Percentiles rank a stretch among this genome's conserved stretches.
Evolutionary conservation across 1,140 invertebrate genomes (phyloP).

Genomic region (Cotesia typhae): DNA sequence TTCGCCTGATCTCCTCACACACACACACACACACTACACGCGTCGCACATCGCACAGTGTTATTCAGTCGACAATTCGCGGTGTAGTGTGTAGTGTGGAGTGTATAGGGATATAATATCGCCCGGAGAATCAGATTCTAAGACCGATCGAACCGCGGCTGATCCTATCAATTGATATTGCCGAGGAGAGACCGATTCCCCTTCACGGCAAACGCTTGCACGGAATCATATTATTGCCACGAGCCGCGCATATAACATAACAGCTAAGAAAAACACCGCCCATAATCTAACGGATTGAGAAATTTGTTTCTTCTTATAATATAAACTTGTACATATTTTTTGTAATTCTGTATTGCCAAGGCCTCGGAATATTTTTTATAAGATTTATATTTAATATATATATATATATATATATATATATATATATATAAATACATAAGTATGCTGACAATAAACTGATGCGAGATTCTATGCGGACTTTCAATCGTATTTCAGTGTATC

Average conservation of each 20-base stretch:
- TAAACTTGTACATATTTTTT: neutral
- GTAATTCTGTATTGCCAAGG: neutral
- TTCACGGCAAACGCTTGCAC: slow-evolving; percentile 18
- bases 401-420: no score
- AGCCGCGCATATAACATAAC: slow-evolving; percentile 3
- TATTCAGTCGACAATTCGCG: neutral
- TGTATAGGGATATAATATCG: slow-evolving; percentile 35
- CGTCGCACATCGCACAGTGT: neutral
- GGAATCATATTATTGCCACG: slow-evolving; percentile 19
- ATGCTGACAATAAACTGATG: no score
- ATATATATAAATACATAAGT: no score
- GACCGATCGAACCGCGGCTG: slow-evolving; percentile 35
- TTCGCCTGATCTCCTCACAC: neutral
- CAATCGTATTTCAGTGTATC: no score
- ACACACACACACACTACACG: no score
- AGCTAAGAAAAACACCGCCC: slow-evolving; percentile 12
- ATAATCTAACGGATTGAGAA: slow-evolving; percentile 22
- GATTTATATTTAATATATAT: no score
- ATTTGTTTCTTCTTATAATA: slow-evolving; percentile 13
- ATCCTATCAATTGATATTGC: slow-evolving; percentile 40
- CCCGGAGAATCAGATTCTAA: slow-evolving; percentile 44
- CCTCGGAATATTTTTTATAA: no score
- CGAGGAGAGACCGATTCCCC: slow-evolving; percentile 28
- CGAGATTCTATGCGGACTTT: no score
- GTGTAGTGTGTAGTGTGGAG: neutral